Conservation (phyloP, 2,888 invertebrate species). For the Cephus spinipes region DNA sequence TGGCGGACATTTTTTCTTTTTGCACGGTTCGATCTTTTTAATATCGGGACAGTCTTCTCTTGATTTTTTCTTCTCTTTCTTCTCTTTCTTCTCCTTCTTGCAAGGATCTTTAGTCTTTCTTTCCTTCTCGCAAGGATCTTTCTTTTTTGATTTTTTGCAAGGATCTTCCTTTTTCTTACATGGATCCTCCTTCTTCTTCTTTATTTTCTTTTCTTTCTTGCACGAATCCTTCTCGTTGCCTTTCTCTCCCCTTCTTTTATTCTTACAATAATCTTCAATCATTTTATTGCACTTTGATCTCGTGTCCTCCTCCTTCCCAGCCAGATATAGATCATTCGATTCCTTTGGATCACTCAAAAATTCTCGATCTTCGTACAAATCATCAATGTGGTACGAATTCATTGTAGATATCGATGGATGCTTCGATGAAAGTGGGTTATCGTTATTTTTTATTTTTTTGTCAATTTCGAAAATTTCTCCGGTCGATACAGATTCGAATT, state of each 20-base stretch:
- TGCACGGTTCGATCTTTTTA: conserved; percentile 21
- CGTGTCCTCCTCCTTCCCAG: neutral
- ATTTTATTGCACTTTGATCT: neutral
- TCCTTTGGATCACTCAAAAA: neutral
- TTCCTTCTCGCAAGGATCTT: conserved; percentile 22
- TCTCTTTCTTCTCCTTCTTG: conserved; percentile 9
- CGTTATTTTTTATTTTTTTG: neutral
- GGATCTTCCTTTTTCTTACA: neutral
- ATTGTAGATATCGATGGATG: neutral
- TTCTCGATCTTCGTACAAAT: conserved; percentile 15
- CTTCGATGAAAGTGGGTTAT: neutral
- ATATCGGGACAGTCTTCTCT: neutral
- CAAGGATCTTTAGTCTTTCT: conserved; percentile 26
- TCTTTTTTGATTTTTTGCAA: neutral
- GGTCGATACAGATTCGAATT: neutral
- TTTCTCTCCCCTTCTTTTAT: conserved; percentile 5
- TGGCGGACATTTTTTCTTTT: conserved; percentile 30
- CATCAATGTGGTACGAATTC: conserved; percentile 14
- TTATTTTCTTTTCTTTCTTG: neutral
- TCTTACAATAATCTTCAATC: neutral
- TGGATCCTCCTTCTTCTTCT: neutral
- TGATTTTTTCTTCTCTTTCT: conserved; percentile 11
- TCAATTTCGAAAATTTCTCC: neutral
- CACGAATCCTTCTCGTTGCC: conserved; percentile 1
- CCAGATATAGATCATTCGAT: neutral